Conservation (phyloP, 2,888 invertebrate species). For the Tachystola acroxantha region DNA sequence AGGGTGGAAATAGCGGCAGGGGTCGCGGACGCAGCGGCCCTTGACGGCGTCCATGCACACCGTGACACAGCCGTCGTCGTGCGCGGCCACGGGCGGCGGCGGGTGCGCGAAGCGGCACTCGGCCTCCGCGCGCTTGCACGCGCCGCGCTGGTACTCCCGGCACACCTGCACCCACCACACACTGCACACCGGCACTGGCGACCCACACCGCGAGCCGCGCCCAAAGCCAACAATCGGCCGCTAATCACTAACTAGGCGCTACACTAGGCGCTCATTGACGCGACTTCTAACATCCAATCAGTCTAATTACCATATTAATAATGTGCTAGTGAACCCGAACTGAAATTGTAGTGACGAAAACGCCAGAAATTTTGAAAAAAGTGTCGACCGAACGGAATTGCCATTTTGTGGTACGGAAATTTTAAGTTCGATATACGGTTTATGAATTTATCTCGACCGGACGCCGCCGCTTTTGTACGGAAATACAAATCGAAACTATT, state of each 20-base stretch:
- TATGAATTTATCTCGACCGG: slow-evolving; percentile 37
- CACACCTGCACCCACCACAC: slow-evolving; percentile 89
- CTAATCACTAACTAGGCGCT: slow-evolving; percentile 5
- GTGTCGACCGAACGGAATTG: not conserved
- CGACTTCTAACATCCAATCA: too few relatives aligned
- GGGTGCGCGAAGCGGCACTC: slow-evolving; percentile 99
- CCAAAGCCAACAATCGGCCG: slow-evolving; percentile 18
- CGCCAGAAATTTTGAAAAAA: not conserved
- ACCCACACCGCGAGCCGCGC: slow-evolving; percentile 26
- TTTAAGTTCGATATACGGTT: not conserved
- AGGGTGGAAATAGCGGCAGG: slow-evolving; percentile 99
- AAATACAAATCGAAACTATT: slow-evolving; percentile 1
- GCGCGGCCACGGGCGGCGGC: slow-evolving; percentile 96
- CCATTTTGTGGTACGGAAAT: not conserved
- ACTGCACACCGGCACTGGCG: slow-evolving; percentile 50
- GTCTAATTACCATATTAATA: not conserved
- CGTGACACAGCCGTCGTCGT: slow-evolving; percentile 99
- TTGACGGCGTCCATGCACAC: slow-evolving; percentile 99
- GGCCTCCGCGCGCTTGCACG: slow-evolving; percentile 97
- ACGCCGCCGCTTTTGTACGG: slow-evolving; percentile 64
- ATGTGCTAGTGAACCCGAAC: not conserved
- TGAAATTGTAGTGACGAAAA: not conserved
- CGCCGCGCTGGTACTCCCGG: slow-evolving; percentile 99
- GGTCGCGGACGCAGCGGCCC: slow-evolving; percentile 99
- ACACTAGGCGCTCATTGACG: too few relatives aligned